Evolutionary conservation across 2,888 invertebrate species (phyloP), one percentile per base, ranked within the genome.

Genomic region (Leptinotarsa tumamoca): DNA sequence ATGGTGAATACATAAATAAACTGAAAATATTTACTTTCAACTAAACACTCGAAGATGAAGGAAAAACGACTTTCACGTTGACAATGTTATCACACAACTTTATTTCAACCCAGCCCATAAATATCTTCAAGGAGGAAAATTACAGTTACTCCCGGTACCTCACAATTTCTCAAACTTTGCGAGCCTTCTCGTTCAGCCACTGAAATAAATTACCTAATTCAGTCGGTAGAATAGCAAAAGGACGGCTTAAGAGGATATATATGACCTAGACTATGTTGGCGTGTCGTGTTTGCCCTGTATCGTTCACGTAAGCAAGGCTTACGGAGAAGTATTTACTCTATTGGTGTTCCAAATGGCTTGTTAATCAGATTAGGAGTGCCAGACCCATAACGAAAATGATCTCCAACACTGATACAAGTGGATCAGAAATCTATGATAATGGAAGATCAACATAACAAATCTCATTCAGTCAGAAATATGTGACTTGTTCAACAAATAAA

Each of bases 331-430:
- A 68, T 73, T 23, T 74, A 67, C 68, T 68, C 23, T 69, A 71
- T 52, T 69, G 69, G 69, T 51, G 70, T 66, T n/a, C 27, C 63
- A 49, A 74, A 74, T 71, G 73, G 52, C 74, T 67, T 70, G 67
- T 52, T 77, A 77, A 74, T 77, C 63, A 77, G 85, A 85, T 85
- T 84, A 84, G 83, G 82, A 82, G 80, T 81, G 82, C 82, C 81
- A 78, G 54, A 67, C 73, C 71, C 71, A 78, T 77, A 77, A 77
- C 75, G 69, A 73, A 78, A 80, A 78, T 78, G 77, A 77, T 76
- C 77, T 75, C 73, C 78, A 77, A 81, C 84, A 85, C 83, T 84
- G 83, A 85, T 85, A 10, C 43, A 4, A 56, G 54, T 69, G 56
- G 56, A 69, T 69, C 56, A 56, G 33, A 50, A 56, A 56, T 21